Percentiles rank a stretch among this genome's conserved stretches.
These are phyloP conservation scores for Dysidea cf. avara DNA, from an alignment of 37 sponge, comb jelly and placozoan species.

Conservation along the genomic window DNA sequence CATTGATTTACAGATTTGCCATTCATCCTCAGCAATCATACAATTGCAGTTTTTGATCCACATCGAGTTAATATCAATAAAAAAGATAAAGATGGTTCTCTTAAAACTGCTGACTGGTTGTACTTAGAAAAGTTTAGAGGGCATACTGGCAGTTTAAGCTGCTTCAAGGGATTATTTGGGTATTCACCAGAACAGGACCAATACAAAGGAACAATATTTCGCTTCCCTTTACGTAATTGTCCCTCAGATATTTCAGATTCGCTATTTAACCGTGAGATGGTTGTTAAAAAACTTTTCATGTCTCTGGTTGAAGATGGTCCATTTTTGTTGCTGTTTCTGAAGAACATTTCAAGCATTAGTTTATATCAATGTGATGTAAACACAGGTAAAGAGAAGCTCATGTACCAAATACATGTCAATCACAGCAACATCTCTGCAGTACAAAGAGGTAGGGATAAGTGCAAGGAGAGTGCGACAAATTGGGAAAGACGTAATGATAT, in stretches of 20 bases:
- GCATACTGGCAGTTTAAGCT: constrained; percentile 24
- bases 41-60: constrained; percentile 60
- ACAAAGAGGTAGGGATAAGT: background rate
- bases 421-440: background rate
- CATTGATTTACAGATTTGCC: constrained; percentile 63
- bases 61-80: constrained; percentile 14
- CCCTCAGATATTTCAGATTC: constrained; percentile 38
- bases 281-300: constrained; percentile 23
- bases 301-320: constrained; percentile 53
- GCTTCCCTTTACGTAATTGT: constrained; percentile 67
- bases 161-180: constrained; percentile 39
- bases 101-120: background rate
- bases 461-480: background rate
- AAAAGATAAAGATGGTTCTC: constrained; percentile 7
- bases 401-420: constrained; percentile 7
- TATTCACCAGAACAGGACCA: background rate
- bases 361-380: constrained; percentile 28
- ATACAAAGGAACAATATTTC: constrained; percentile 70
- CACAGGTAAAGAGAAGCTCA: background rate
- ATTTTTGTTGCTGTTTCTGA: constrained; percentile 58
- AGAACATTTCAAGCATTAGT: constrained; percentile 35
- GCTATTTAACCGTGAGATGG: constrained; percentile 28
- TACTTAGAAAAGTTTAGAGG: constrained; percentile 24
- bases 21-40: constrained; percentile 44
- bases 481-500: background rate